phyloP scores from a whole-genome alignment of 2,797 vertebrate species.

The Rhynchonycteris naso region DNA sequence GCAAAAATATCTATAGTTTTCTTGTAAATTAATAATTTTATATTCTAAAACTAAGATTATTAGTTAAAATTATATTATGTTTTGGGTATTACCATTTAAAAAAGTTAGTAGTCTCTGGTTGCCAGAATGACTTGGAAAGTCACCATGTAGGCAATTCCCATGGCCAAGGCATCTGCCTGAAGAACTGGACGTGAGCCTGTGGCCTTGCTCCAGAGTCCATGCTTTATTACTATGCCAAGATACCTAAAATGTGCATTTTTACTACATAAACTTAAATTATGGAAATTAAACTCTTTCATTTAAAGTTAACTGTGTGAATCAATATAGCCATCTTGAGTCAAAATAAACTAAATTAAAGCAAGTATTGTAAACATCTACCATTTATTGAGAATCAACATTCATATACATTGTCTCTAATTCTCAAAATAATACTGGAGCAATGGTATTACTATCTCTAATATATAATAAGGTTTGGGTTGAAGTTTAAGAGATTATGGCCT shows the following conservation, averaged over 20 bases:
- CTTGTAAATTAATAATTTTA: conserved; percentile 13
- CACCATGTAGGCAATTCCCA: background rate
- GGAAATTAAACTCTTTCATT: conserved; percentile 12
- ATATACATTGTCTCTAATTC: background rate
- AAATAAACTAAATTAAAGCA: background rate
- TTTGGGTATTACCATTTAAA: conserved; percentile 7
- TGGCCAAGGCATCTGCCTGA: background rate
- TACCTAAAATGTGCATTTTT: background rate
- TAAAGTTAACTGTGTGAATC: background rate
- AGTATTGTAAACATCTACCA: background rate
- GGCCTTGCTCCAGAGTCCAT: background rate
- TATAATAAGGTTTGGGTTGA: background rate
- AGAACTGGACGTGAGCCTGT: background rate
- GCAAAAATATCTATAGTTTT: background rate
- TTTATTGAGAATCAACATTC: background rate
- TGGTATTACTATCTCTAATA: background rate
- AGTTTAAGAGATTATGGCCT: background rate
- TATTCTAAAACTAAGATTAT: conserved; percentile 30
- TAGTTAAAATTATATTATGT: conserved; percentile 25
- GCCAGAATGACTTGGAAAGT: conserved; percentile 5
- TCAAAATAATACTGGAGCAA: background rate
- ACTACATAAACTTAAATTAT: conserved; percentile 5
- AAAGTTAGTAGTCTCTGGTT: background rate
- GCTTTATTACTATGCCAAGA: background rate
- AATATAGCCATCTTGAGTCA: background rate